A percentile compares a stretch with the other conserved stretches of the same genome.
phyloP scores from a whole-genome alignment of 2,888 invertebrate genomes.

The Acanthacorydalis orientalis region DNA sequence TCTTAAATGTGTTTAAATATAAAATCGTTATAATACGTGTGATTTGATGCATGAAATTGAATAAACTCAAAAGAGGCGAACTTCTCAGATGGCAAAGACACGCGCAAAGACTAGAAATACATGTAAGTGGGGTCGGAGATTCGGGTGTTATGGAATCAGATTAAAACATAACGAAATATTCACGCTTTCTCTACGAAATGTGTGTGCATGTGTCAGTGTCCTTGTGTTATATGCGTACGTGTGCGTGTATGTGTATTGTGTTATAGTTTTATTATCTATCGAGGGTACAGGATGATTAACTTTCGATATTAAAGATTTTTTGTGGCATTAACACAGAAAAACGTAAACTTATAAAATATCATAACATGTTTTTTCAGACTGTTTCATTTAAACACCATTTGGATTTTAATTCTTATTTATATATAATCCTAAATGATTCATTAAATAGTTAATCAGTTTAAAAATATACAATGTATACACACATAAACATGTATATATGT shows the following conservation, averaged over 20 bases:
- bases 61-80: conserved; percentile 15
- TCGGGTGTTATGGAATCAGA: conserved; percentile 14
- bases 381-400: too few relatives aligned
- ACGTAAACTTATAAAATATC: neutral
- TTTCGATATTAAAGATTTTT: too few relatives aligned
- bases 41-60: conserved; percentile 23
- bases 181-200: conserved; percentile 8
- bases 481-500: too few relatives aligned
- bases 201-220: neutral
- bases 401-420: too few relatives aligned
- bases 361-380: too few relatives aligned
- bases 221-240: neutral
- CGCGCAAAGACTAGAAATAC: neutral
- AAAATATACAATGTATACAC: too few relatives aligned
- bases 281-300: too few relatives aligned
- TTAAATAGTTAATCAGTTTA: too few relatives aligned
- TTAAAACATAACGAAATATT: conserved; percentile 16
- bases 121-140: conserved; percentile 12
- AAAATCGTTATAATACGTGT: conserved; percentile 20
- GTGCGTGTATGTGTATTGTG: too few relatives aligned
- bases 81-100: conserved; percentile 3
- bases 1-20: conserved; percentile 14
- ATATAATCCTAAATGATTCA: too few relatives aligned
- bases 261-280: too few relatives aligned
- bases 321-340: neutral